Evolutionary conservation across 1,140 invertebrate species (phyloP), one percentile per base, ranked within the genome.

Genomic region (Whitmania pigra): DNA sequence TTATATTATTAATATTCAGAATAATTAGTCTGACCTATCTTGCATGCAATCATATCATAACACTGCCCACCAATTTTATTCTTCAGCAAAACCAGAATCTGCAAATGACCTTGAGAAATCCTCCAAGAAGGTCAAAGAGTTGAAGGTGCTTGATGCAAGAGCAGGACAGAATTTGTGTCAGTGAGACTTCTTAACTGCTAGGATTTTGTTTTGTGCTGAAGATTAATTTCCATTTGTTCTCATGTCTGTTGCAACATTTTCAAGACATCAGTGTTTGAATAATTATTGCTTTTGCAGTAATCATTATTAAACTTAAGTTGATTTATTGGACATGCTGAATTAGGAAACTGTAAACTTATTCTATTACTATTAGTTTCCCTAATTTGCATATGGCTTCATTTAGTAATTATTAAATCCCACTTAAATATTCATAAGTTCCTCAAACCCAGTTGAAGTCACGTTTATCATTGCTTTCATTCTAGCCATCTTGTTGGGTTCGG

Each of bases 71-170:
- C 9, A 49, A 11, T 49, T 49, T 11, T 13, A 3, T 17, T 27
- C 25, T 54, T 63, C 63, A 74, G 73, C 29, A n/a, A 74, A 74
- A 68, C 81, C 87, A 53, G 84, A 85, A 0, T 90, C 88, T 77
- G 88, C 85, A 77, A 88, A 89, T 76, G 69, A 74, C 22, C 57
- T 69, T 18, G 75, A 72, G 84, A 88, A 81, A 81, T 84, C 83
- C 29, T 76, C 76, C 71, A 96, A 94, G 80, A 95, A 95, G 81
- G 88, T 88, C 4, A 93, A 94, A 82, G 89, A 94, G 80, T 82
- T 96, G 0, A 90, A 90, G 79, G 92, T 97, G 5, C 81, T 98
- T 6, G 94, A 97, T 82, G 85, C 86, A 7, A 97, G 97, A 84
- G 85, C 91, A 0, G 94, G 93, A 0, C 94, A 97, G 84, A 97